These are phyloP conservation scores for Calliopum simillimum DNA, from an alignment of 2,888 invertebrate genomes.

Conservation along the genomic window DNA sequence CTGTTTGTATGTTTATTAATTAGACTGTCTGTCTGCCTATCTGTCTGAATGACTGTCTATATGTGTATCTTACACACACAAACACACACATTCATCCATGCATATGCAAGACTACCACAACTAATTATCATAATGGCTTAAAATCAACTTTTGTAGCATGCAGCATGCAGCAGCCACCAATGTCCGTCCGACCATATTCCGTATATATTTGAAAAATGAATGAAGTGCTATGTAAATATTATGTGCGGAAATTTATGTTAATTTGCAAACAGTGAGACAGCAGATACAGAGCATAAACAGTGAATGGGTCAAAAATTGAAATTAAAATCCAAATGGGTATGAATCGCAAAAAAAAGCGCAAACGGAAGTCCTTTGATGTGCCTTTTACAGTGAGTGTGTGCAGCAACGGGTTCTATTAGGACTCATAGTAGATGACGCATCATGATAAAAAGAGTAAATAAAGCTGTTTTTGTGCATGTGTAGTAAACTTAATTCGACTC, in stretches of 20 bases:
- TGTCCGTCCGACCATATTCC: background rate
- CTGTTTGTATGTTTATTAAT: too few relatives aligned
- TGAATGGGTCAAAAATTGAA: background rate
- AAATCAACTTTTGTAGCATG: constrained; percentile 4
- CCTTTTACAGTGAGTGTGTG: background rate
- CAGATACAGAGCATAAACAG: background rate
- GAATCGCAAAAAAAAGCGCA: background rate
- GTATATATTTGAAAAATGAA: constrained; percentile 19
- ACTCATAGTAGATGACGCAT: too few relatives aligned
- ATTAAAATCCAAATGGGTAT: background rate
- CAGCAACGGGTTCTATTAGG: too few relatives aligned
- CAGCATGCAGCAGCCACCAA: background rate
- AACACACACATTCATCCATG: background rate
- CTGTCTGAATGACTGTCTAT: too few relatives aligned
- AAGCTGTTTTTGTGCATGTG: too few relatives aligned
- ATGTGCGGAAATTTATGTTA: constrained; percentile 29
- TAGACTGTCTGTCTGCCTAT: too few relatives aligned
- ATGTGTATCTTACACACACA: background rate
- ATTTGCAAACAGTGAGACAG: constrained; percentile 26
- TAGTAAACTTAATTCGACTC: too few relatives aligned
- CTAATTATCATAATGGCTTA: constrained; percentile 32
- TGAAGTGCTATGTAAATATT: constrained; percentile 31
- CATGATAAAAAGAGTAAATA: too few relatives aligned
- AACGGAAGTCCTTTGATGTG: constrained; percentile 23
- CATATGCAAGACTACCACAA: background rate